Evolutionary conservation across 2,797 vertebrate genomes (phyloP), one percentile per base, ranked within the genome.

Genomic region (Chloroceryle inda): DNA sequence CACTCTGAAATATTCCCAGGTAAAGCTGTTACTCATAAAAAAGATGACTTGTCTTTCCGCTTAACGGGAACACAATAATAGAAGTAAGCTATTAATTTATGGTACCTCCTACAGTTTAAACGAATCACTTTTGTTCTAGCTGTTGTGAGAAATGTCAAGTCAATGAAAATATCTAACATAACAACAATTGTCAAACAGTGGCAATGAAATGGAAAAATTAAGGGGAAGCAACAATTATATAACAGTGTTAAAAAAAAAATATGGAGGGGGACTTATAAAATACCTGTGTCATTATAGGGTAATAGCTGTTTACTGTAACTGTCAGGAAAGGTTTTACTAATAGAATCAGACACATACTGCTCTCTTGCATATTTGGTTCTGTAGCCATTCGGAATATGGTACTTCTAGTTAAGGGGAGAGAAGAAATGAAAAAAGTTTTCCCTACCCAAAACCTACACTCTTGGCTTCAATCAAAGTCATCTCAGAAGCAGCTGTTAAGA

Each of bases 21-120:
- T 96, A 77, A 97, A 97, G 97, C 97, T 96, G 92, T 87, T 92
- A 97, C 92, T 97, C 94, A 94, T 93, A 91, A 89, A 96, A 66
- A 67, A 81, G 37, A 89, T 59, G 45, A 79, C 68, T 97, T 97
- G 81, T 95, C 96, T 96, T 96, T 91, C 92, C 76, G 64, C 89
- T 94, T 96, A 96, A 95, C 45, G 24, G 88, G 91, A 97, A 96
- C 78, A 97, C n/a, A 89, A 59, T 90, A 93, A 96, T 79, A 61
- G 52, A 93, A 96, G 89, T 94, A 89, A 96, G 88, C 89, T 96
- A 71, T 90, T 94, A 92, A 96, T 96, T 92, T 89, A 75, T 21
- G 79, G 63, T 73, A 68, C 86, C 75, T 89, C 86, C 89, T 82
- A 71, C 78, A 93, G 71, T 55, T 96, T 72, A 83, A 95, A 86